Base-by-base conservation (phyloP, 2,113 vertebrate species). In the Collichthys lucidus region DNA sequence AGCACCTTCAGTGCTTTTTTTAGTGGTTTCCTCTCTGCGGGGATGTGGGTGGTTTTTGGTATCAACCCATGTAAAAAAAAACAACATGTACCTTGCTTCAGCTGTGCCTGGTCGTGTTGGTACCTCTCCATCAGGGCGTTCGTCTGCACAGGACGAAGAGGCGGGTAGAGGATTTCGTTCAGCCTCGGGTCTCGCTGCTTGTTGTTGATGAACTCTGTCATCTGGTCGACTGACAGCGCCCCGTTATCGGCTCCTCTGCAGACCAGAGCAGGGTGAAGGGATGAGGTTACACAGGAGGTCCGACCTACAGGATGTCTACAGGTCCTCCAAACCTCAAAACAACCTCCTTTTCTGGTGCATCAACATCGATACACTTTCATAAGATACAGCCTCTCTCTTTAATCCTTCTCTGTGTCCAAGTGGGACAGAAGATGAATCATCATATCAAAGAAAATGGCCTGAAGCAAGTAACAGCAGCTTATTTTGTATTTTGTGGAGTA, bases 161-260 rank as follows among this genome's bases (percentile, higher is more conserved):
- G 98, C 2, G 98, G 98, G 84, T 98, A 99, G 47, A 99, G 96
- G 82, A 99, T 99, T 90, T 99, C 98, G 70, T 99, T 99, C 65
- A 99, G 95, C 9, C 98, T 91, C 1, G 98, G 98, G 91, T 99
- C 98, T 73, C 98, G 94, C 76, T 99, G 98, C 83, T 96, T 99
- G 44, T 95, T 94, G 87, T 99, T 99, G 93, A 99, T 96, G 70
- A 99, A 99, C 66, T 99, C 98, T 65, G 96, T 98, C 97, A 99
- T 97, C 93, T 98, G 96, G 74, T 99, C 97, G 26, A 98, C 95
- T 0, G 95, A 96, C 88, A 99, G 90, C 74, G 95, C 94, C 0
- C 95, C 95, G 79, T 95, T 95, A 62, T 95, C 96, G 70, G 94
- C 96, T 88, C 97, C 98, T 72, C 98, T 99, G 44, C 78, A 89